These are phyloP conservation scores for Crypturellus tataupa DNA, from an alignment of 2,797 vertebrate genomes.

Conservation along the genomic window DNA sequence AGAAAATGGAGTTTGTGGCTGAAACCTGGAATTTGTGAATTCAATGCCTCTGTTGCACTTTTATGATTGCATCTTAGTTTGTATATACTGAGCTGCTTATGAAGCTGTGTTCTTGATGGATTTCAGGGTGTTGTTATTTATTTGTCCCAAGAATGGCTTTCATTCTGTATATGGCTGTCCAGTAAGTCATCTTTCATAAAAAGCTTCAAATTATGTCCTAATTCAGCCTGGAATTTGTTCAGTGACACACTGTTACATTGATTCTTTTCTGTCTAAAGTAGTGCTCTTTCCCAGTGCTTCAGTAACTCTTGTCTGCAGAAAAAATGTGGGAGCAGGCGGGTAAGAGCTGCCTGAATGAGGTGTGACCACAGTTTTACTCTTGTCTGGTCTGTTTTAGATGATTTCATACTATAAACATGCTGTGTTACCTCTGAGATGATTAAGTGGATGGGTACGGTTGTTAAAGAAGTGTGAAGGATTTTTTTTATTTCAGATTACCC, in stretches of 20 bases:
- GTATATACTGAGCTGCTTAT: neutral
- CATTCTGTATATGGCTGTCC: neutral
- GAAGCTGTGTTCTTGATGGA: neutral
- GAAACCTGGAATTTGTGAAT: neutral
- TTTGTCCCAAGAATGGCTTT: slow-evolving; percentile 5
- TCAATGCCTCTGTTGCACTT: neutral
- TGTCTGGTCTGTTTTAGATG: neutral
- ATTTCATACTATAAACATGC: neutral
- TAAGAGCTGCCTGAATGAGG: neutral
- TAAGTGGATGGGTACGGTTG: neutral
- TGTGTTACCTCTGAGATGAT: neutral
- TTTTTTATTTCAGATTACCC: neutral
- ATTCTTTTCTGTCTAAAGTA: neutral
- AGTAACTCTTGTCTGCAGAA: neutral
- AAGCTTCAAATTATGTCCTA: neutral
- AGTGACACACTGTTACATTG: neutral
- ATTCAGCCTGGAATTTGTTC: neutral
- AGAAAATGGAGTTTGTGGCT: slow-evolving; percentile 20
- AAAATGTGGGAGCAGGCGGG: neutral
- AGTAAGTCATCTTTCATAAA: slow-evolving; percentile 17
- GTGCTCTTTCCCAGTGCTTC: neutral
- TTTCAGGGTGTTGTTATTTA: slow-evolving; percentile 33
- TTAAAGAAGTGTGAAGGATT: neutral
- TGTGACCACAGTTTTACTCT: neutral
- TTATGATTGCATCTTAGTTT: neutral